Percentiles rank a stretch among this genome's conserved stretches.
Evolutionary conservation across 2,888 invertebrate species (phyloP).

Genomic region (Myathropa florea): DNA sequence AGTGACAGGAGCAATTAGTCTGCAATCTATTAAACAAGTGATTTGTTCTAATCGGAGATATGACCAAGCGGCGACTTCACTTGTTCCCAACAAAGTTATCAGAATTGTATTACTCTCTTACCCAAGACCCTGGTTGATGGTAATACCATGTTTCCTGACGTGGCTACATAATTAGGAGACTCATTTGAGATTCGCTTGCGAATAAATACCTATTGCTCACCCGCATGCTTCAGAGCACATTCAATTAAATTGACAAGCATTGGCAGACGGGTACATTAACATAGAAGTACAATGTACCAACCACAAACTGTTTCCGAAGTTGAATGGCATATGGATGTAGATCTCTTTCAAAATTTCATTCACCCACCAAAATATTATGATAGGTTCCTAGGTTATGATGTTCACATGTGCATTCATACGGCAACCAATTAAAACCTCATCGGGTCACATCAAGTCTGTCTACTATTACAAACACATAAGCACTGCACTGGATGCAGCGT

Average conservation of each 20-base stretch:
- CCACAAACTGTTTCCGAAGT: conserved; percentile 15
- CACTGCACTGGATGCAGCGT: background rate
- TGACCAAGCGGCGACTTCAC: background rate
- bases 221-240: background rate
- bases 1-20: background rate
- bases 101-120: background rate
- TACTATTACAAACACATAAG: background rate
- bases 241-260: background rate
- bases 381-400: background rate
- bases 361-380: background rate
- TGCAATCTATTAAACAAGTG: background rate
- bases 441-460: conserved; percentile 36
- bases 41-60: background rate
- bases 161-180: background rate
- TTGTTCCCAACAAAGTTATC: background rate
- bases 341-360: conserved; percentile 14
- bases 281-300: background rate
- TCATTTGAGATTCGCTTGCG: background rate
- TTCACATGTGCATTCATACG: conserved; percentile 9
- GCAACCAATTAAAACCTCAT: conserved; percentile 55
- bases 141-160: background rate
- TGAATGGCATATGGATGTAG: conserved; percentile 13
- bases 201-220: conserved; percentile 3
- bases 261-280: background rate
- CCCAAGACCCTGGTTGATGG: background rate